Percentiles rank a stretch among this genome's conserved stretches.
Evolutionary conservation across 2,113 vertebrate genomes (phyloP).

Genomic region (Marmota flaviventris): DNA sequence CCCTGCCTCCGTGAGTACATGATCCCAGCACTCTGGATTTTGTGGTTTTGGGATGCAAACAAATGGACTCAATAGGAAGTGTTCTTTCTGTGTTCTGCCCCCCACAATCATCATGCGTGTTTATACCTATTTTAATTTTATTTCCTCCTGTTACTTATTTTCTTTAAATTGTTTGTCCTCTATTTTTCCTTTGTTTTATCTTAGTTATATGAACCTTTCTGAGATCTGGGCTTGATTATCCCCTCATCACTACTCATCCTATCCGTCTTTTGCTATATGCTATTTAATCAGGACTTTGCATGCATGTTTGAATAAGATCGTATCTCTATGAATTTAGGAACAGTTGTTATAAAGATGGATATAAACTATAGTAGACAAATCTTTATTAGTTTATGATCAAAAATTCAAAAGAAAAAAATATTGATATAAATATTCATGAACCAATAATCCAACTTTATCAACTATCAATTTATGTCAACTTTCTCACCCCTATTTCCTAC

Average conservation of each 20-base stretch:
- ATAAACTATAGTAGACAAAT: background rate
- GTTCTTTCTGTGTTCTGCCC: background rate
- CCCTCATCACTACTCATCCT: background rate
- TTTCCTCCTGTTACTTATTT: background rate
- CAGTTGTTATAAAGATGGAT: background rate
- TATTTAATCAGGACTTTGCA: background rate
- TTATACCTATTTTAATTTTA: background rate
- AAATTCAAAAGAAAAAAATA: background rate
- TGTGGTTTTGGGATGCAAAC: constrained; percentile 49
- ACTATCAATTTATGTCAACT: background rate
- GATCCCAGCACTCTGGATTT: background rate
- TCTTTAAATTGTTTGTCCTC: background rate
- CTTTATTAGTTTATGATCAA: background rate
- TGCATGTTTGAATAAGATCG: background rate
- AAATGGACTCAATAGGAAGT: constrained; percentile 55
- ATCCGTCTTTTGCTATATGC: background rate
- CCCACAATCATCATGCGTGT: background rate
- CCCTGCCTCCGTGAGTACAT: background rate
- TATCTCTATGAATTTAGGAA: background rate
- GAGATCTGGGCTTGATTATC: background rate
- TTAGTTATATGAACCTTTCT: background rate
- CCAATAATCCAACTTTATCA: background rate
- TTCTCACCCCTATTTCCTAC: no score
- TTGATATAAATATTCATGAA: background rate
- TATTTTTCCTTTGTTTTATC: background rate